A percentile compares a stretch with the other conserved stretches of the same genome.
Conservation (phyloP, 1,140 invertebrate genomes). For the Leguminivora glycinivorella region DNA sequence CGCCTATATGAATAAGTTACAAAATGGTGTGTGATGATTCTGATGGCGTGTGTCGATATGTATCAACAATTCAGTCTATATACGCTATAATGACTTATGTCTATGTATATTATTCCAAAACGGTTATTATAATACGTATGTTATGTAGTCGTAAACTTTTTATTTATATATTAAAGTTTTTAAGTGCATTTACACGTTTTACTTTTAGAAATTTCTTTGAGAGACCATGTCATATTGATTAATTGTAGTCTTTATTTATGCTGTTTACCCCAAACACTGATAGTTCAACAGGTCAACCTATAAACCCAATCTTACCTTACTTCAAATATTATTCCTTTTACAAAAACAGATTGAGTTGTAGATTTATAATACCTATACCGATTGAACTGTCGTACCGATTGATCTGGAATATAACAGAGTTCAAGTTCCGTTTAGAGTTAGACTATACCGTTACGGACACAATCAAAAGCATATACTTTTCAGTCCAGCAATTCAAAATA, state of each 20-base stretch:
- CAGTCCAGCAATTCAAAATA: slow-evolving; percentile 23
- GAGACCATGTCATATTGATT: too few species aligned
- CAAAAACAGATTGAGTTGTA: too few species aligned
- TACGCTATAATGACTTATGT: slow-evolving; percentile 14
- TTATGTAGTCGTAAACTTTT: neutral
- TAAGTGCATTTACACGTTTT: neutral
- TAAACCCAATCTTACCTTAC: too few species aligned
- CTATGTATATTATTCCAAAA: slow-evolving; percentile 26
- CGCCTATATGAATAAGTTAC: slow-evolving; percentile 8
- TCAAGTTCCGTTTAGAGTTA: too few species aligned
- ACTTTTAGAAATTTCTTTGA: too few species aligned
- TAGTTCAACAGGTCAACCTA: too few species aligned
- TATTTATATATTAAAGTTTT: neutral
- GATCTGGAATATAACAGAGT: too few species aligned
- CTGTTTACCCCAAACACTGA: too few species aligned
- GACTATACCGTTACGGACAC: neutral
- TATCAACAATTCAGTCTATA: slow-evolving; percentile 25
- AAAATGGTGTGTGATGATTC: slow-evolving; percentile 15
- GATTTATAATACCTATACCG: too few species aligned
- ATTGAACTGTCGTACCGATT: too few species aligned
- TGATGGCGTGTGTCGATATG: slow-evolving; percentile 15
- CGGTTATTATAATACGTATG: slow-evolving; percentile 10
- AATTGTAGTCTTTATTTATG: too few species aligned
- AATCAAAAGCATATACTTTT: neutral
- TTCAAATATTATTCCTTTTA: too few species aligned